Conservation (phyloP, 2,888 invertebrate genomes). For the Mantis religiosa region DNA sequence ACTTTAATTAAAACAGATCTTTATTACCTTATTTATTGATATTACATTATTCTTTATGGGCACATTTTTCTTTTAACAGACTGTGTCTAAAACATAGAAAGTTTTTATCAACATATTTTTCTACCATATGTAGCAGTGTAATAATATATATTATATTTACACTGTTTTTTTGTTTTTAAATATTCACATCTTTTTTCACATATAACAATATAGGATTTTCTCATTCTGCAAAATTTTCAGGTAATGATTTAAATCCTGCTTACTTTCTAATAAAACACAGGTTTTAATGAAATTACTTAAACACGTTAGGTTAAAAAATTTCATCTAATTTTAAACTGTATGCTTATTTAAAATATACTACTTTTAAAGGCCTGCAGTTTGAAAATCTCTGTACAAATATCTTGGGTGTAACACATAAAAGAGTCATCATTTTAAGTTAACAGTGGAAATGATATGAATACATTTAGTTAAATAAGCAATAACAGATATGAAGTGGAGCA, state of each 20-base stretch:
- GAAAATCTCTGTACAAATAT: conserved; percentile 10
- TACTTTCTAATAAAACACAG: neutral
- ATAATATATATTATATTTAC: neutral
- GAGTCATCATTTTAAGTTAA: neutral
- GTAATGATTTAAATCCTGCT: neutral
- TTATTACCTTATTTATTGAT: neutral
- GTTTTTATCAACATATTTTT: neutral
- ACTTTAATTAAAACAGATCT: conserved; percentile 5
- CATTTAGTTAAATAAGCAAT: neutral
- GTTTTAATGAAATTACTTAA: neutral
- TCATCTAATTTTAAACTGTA: neutral
- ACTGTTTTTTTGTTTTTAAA: neutral
- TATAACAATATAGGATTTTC: neutral
- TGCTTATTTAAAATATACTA: neutral
- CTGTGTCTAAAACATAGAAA: conserved; percentile 6
- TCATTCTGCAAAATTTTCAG: neutral
- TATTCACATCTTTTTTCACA: neutral
- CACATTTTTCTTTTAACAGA: neutral
- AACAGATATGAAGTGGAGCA: neutral
- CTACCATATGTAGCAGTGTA: neutral
- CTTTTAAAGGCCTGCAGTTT: neutral
- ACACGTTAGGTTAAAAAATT: neutral
- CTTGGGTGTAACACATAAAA: neutral
- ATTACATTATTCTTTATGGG: neutral
- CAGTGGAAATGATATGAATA: neutral